Evolutionary conservation across 2,113 vertebrate species (phyloP).

Genomic region (Aix galericulata): DNA sequence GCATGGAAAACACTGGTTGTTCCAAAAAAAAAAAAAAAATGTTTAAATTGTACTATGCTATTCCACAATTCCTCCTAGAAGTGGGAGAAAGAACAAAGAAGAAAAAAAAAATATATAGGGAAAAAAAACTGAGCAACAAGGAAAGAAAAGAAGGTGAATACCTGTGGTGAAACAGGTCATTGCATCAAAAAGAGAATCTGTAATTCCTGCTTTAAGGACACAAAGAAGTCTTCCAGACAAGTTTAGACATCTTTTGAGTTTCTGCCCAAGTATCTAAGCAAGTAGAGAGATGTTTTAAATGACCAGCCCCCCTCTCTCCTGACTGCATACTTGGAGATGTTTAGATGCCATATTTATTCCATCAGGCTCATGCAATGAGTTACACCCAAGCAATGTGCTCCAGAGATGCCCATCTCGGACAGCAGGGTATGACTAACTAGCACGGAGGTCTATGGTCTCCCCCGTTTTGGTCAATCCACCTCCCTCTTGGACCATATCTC

Average conservation of each 20-base stretch:
- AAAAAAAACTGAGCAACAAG: background rate
- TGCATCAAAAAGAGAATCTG: background rate
- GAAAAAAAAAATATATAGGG: background rate
- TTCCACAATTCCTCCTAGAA: background rate
- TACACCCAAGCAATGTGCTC: slow-evolving; percentile 62
- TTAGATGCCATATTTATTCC: slow-evolving; percentile 65
- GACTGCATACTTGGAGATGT: slow-evolving; percentile 57
- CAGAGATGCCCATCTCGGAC: slow-evolving; percentile 59
- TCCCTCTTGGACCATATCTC: slow-evolving; percentile 52
- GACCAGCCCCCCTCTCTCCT: slow-evolving; percentile 10
- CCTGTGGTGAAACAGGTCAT: background rate
- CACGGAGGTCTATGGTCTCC: slow-evolving; percentile 52
- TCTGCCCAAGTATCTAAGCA: slow-evolving; percentile 23
- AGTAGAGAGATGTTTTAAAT: slow-evolving; percentile 29
- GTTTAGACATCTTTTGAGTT: background rate
- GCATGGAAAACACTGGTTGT: background rate
- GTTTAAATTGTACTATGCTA: background rate
- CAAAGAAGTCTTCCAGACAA: slow-evolving; percentile 24
- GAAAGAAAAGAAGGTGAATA: background rate
- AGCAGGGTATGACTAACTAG: slow-evolving; percentile 51
- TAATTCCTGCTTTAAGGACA: slow-evolving; percentile 21
- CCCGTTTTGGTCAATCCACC: slow-evolving; percentile 38
- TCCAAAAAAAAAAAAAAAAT: background rate
- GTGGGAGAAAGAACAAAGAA: background rate
- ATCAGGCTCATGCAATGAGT: slow-evolving; percentile 69